A percentile compares a stretch with the other conserved stretches of the same genome.
These are phyloP conservation scores for Drosophila yakuba DNA, from an alignment of 1,140 invertebrate species.

Conservation along the genomic window DNA sequence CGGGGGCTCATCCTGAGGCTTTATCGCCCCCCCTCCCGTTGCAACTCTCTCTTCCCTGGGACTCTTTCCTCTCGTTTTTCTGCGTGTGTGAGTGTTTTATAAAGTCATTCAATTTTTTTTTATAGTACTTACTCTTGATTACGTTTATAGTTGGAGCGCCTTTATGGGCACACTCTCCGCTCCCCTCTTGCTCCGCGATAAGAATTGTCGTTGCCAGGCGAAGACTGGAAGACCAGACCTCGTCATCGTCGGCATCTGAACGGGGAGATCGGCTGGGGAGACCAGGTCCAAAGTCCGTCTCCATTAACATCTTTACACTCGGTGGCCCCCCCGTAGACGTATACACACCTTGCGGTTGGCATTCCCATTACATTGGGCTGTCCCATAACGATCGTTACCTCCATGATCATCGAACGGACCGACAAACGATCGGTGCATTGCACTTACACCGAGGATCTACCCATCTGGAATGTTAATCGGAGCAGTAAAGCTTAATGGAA, in stretches of 20 bases:
- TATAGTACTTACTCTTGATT: conserved; percentile 19
- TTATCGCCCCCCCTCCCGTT: conserved; percentile 11
- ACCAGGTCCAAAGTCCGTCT: conserved; percentile 30
- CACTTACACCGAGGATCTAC: background rate
- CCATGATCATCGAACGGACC: background rate
- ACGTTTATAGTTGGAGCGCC: conserved; percentile 31
- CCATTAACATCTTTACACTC: conserved; percentile 27
- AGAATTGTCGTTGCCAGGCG: conserved; percentile 35
- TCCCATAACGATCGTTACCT: conserved; percentile 4
- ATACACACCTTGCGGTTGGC: conserved; percentile 37
- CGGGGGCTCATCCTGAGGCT: conserved; percentile 36
- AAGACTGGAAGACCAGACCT: conserved; percentile 10
- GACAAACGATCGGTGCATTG: background rate
- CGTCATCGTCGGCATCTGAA: conserved; percentile 24
- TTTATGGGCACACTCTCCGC: conserved; percentile 10
- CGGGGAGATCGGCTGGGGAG: background rate
- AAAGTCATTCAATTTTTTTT: conserved; percentile 36
- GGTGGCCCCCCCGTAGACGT: background rate
- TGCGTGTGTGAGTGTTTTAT: conserved; percentile 21
- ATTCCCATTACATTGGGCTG: conserved; percentile 10
- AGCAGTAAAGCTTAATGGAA: too few relatives aligned
- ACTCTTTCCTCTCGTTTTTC: conserved; percentile 3
- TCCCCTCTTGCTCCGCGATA: conserved; percentile 20
- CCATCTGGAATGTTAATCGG: background rate
- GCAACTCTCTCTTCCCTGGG: background rate